phyloP scores from a whole-genome alignment of 2,888 invertebrate species.

The Cheilosia vulpina region DNA sequence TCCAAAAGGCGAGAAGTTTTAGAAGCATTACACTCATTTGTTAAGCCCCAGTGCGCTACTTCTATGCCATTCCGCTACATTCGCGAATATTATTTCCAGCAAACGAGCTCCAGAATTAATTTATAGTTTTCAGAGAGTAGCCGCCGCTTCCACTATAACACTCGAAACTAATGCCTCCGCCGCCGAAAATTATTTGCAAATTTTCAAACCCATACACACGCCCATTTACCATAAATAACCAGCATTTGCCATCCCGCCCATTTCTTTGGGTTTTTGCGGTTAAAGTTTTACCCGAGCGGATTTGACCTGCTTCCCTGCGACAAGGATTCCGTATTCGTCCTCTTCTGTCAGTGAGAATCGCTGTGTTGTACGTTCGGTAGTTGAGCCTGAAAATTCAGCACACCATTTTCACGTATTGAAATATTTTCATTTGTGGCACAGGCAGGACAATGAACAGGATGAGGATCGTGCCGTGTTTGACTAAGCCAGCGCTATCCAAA shows the following conservation, averaged over 20 bases:
- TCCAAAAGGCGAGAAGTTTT: constrained; percentile 57
- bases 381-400: neutral
- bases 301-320: constrained; percentile 57
- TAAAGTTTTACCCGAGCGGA: constrained; percentile 52
- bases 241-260: constrained; percentile 64
- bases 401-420: neutral
- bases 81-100: constrained; percentile 49
- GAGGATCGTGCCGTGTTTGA: constrained; percentile 6
- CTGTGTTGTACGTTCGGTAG: neutral
- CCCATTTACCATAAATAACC: constrained; percentile 71
- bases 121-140: constrained; percentile 62
- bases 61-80: neutral
- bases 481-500: neutral
- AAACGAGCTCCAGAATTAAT: constrained; percentile 62
- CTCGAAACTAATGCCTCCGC: constrained; percentile 18
- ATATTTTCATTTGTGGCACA: constrained; percentile 56
- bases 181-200: constrained; percentile 58
- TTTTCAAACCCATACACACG: constrained; percentile 56
- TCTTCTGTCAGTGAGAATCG: neutral
- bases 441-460: constrained; percentile 22
- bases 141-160: neutral
- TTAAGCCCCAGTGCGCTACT: constrained; percentile 54
- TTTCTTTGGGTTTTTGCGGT: constrained; percentile 64
- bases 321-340: neutral
- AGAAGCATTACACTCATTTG: constrained; percentile 68